These are phyloP conservation scores for Gobius niger DNA, from an alignment of 2,113 vertebrate genomes.

Conservation along the genomic window DNA sequence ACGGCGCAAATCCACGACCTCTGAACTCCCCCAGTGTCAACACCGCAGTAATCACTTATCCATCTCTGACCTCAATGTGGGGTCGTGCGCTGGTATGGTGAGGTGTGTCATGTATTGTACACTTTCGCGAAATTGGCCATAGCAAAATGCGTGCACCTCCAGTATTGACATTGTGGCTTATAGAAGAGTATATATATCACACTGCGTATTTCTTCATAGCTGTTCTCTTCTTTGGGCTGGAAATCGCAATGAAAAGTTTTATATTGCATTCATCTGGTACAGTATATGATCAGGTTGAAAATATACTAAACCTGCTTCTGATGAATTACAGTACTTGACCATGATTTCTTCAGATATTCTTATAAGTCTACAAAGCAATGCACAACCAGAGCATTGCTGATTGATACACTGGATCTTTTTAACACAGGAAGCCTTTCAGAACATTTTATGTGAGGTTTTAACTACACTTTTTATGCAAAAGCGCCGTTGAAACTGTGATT, in stretches of 20 bases:
- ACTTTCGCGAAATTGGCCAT: neutral
- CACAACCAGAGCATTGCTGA: no score
- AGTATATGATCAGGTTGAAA: no score
- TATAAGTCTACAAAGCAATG: no score
- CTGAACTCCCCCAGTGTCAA: slow-evolving; percentile 30
- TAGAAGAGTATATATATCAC: slow-evolving; percentile 27
- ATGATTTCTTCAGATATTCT: no score
- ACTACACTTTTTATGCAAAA: no score
- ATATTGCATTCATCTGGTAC: slow-evolving; percentile 35
- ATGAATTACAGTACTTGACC: no score
- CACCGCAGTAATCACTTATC: slow-evolving; percentile 30
- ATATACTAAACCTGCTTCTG: no score
- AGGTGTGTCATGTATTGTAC: slow-evolving; percentile 4
- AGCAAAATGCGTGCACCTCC: slow-evolving; percentile 8
- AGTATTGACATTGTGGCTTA: slow-evolving; percentile 1
- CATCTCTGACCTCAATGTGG: slow-evolving; percentile 13
- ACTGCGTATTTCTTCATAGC: slow-evolving; percentile 28
- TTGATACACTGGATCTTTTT: no score
- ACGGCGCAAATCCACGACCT: slow-evolving; percentile 34
- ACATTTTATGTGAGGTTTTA: no score
- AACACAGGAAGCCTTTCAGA: no score
- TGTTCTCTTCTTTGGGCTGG: slow-evolving; percentile 12
- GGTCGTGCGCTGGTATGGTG: slow-evolving; percentile 8
- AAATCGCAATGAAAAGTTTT: slow-evolving; percentile 36
- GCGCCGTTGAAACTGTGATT: no score